Evolutionary conservation across 1,140 invertebrate species (phyloP), one percentile per base, ranked within the genome.

Genomic region (Akabosia matsudoensis): DNA sequence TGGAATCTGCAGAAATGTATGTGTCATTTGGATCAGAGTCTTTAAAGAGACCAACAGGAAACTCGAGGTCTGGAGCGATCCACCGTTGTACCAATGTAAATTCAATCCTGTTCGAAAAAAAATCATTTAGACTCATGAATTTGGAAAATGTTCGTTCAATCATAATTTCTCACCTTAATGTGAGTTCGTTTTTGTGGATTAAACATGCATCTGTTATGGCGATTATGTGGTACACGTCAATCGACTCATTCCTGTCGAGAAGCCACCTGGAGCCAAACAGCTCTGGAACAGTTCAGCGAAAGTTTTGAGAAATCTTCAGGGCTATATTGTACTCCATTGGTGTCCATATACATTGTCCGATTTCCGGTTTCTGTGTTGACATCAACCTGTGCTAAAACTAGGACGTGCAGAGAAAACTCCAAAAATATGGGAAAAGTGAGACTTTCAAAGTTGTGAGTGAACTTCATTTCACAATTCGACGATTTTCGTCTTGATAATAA

Each of bases 31-130:
- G 18, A 14, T 78, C 91, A 2, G 89, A 90, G 80, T 91, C 89
- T 82, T 92, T 91, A 78, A 92, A 92, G 75, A 92, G 90, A 77
- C 92, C 89, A 56, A 91, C 87, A 0, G 91, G 90, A 74, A 91
- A 87, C 80, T 90, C 87, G 31, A 95, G 85, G 37, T 92, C 86
- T 2, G 89, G 88, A 82, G 94, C 93, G 3, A 87, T 88, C 93
- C 93, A 94, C 67, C 90, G 89, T 83, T 93, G 91, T 79, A 91
- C 88, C 61, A 95, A 88, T 85, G 93, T 93, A 90, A 94, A 92
- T 80, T 93, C 92, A 82, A 94, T 90, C 82, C 92, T 45, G 37
- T 10, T 7, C 37, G 4, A 74, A 31, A n/a, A 30, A n/a, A 33
- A 51, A 31, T 30, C 16, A 30, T 74, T 24, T 37, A n/a, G 52